Conservation (phyloP, 2,888 invertebrate genomes). For the Argyra leucocephala region DNA sequence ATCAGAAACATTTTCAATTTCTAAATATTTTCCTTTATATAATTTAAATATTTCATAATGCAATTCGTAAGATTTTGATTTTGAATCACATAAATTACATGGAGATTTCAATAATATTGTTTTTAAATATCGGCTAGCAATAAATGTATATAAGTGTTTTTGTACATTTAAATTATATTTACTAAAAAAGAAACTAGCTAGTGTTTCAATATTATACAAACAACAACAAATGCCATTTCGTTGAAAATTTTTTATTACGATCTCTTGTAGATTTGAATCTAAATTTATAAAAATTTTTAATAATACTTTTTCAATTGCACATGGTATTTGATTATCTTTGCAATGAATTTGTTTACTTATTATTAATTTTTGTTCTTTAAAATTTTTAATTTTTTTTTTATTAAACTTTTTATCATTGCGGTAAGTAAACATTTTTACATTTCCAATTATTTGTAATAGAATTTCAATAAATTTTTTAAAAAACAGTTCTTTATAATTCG, state of each 20-base stretch:
- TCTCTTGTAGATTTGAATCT: conserved; percentile 25
- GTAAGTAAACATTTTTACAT: conserved; percentile 9
- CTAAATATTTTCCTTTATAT: conserved; percentile 27
- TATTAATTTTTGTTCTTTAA: conserved; percentile 27
- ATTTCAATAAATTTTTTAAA: conserved; percentile 31
- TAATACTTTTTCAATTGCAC: conserved; percentile 37
- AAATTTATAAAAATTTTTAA: conserved; percentile 31
- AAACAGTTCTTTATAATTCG: conserved; percentile 19
- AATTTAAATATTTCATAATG: conserved; percentile 31
- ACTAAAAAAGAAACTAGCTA: conserved; percentile 29
- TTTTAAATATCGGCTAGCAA: conserved; percentile 33
- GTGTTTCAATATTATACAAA: conserved; percentile 33
- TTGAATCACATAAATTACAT: conserved; percentile 35
- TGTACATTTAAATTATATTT: conserved; percentile 29
- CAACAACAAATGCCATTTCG: conserved; percentile 40
- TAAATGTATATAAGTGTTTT: conserved; percentile 36
- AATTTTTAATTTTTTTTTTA: not conserved
- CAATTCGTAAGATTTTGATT: conserved; percentile 34
- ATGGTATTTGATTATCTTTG: conserved; percentile 29
- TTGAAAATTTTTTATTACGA: conserved; percentile 32
- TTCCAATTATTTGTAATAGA: conserved; percentile 30
- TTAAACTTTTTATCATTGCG: not conserved
- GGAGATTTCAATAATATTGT: conserved; percentile 30
- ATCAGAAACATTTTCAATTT: conserved; percentile 16
- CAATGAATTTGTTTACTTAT: conserved; percentile 26